Base-by-base conservation (phyloP, 2,888 invertebrate genomes). In the Pterostichus madidus region DNA sequence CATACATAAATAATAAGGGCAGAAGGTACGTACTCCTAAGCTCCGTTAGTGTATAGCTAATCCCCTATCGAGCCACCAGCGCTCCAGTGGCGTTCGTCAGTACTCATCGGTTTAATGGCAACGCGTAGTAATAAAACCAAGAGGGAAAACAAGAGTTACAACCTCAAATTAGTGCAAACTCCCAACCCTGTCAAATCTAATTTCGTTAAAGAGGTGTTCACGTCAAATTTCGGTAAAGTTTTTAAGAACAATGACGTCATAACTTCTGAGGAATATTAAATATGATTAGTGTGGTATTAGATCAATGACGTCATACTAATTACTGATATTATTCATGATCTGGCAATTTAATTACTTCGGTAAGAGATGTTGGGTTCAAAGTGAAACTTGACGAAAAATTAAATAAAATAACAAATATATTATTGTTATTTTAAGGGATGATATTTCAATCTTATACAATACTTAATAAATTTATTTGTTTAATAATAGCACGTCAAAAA, bases 181-280 rank as follows among this genome's bases (percentile, higher is more conserved):
- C 39, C 35, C 31, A 35, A 24, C 76, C 76, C 39, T 75, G 77
- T 56, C 77, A 77, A 56, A 56, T 77, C 77, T 77, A 77, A 77
- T 77, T 77, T 77, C 77, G 77, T 77, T 77, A 77, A 77, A 77
- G 77, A 77, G 77, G 77, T 77, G 77, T 59, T 77, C 77, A 77
- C 39, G 77, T 77, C 77, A 77, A 77, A 77, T 39, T 56, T 77
- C 7, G 6, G 15, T 13, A 56, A 75, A 77, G 35, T 77, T 76
- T 56, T 39, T 13, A 56, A 53, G 77, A 77, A 77, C 56, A 56
- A 77, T 56, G 77, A 77, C 35, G 76, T 10, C 2, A 11, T 49
- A 24, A 49, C 49, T 46, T 49, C 46, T 24, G 17, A 13, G 73
- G 53, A 49, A 75, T 52, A 75, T 75, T 75, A 52, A 75, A 75